Evolutionary conservation across 2,888 invertebrate species (phyloP), one percentile per base, ranked within the genome.

Genomic region (Litoditis marina): DNA sequence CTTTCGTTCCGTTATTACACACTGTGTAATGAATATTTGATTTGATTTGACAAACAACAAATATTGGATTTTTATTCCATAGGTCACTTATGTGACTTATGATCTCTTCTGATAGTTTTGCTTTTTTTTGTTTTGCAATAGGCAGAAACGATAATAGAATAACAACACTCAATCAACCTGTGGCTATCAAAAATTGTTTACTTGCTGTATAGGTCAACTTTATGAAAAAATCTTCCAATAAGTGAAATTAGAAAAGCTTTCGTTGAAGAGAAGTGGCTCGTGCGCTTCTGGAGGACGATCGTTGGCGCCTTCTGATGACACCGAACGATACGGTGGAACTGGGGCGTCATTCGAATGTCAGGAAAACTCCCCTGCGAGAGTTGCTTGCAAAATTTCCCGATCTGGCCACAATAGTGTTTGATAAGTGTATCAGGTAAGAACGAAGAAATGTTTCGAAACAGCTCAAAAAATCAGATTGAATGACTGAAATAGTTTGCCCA

Each of bases 371-470:
- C 13, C 83, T 86, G 82, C 79, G 86, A 53, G 84, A 84, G 76
- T 83, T 86, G 22, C 84, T 86, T 68, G 77, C 78, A 60, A 84
- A 84, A 66, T 85, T 86, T 83, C 86, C 86, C 63, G 85, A 74
- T 16, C 50, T 75, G 28, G 74, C 72, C 5, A 51, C 52, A 3
- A 16, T 85, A 84, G 73, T 76, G 57, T 65, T 74, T 59, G 71
- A 74, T 55, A 71, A 68, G 25, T 72, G 70, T 63, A 52, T 71
- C 2, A 65, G 47, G 70, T 71, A 25, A 63, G 69, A 42, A 34
- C n/a, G n/a, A n/a, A n/a, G n/a, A n/a, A n/a, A n/a, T n/a, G n/a
- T n/a, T n/a, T n/a, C n/a, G n/a, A n/a, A n/a, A n/a, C n/a, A n/a
- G n/a, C n/a, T n/a, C n/a, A n/a, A n/a, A n/a, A n/a, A n/a, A n/a